A percentile compares a stretch with the other conserved stretches of the same genome.
Evolutionary conservation across 2,113 vertebrate genomes (phyloP).

Genomic region (Hyaena hyaena): DNA sequence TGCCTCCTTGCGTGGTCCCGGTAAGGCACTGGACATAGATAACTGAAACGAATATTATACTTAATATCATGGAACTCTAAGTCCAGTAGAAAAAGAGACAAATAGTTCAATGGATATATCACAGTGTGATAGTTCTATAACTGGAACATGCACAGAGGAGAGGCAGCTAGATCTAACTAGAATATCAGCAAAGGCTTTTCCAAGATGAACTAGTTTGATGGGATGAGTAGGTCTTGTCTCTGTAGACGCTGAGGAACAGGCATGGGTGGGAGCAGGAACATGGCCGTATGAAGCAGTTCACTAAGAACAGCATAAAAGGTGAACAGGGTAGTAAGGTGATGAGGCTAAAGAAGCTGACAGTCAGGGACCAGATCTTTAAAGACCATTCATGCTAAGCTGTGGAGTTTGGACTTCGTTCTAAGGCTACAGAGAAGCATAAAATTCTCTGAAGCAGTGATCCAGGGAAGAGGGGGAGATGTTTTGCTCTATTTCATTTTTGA

Average conservation of each 20-base stretch:
- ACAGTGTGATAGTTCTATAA: neutral
- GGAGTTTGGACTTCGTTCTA: neutral
- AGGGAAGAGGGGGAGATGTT: neutral
- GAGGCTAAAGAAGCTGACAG: neutral
- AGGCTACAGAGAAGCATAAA: neutral
- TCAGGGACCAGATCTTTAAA: neutral
- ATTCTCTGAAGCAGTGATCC: neutral
- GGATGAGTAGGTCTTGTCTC: neutral
- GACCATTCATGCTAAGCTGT: neutral
- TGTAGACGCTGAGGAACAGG: neutral
- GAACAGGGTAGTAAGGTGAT: neutral
- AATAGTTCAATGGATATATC: neutral
- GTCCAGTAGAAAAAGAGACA: neutral
- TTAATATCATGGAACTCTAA: neutral
- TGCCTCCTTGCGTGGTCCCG: neutral
- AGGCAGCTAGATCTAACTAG: neutral
- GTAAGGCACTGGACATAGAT: neutral
- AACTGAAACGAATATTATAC: neutral
- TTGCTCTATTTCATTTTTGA: neutral
- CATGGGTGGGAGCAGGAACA: neutral
- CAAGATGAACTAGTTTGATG: neutral
- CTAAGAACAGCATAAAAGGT: neutral
- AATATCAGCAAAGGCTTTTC: neutral
- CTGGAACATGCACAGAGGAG: neutral
- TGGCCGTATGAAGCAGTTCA: neutral